Conservation (phyloP, 2,888 invertebrate species). For the Thymelicus sylvestris region DNA sequence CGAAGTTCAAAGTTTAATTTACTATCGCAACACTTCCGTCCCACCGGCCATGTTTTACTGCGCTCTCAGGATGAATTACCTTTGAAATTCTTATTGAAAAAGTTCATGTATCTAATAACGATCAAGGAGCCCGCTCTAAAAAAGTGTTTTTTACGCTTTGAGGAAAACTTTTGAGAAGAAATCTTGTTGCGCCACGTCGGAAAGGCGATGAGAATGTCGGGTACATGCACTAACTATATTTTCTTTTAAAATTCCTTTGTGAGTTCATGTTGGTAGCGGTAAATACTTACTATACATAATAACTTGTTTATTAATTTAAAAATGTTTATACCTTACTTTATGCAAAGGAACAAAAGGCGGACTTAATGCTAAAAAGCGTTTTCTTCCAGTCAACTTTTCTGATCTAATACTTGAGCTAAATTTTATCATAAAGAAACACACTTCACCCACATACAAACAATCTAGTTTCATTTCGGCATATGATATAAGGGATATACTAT, state of each 20-base stretch:
- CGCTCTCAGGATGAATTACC: slow-evolving; percentile 41
- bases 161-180: slow-evolving; percentile 16
- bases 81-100: slow-evolving; percentile 46
- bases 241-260: not conserved
- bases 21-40: slow-evolving; percentile 42
- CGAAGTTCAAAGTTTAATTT: slow-evolving; percentile 25
- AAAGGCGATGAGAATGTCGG: not conserved
- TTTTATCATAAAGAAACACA: no score
- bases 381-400: no score
- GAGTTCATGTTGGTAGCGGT: not conserved
- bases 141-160: slow-evolving; percentile 20
- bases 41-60: slow-evolving; percentile 39
- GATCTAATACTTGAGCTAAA: no score
- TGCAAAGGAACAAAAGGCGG: no score
- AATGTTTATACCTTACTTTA: no score
- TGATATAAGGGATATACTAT: no score
- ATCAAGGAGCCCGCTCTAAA: slow-evolving; percentile 22
- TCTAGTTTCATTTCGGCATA: no score
- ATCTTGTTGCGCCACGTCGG: slow-evolving; percentile 3
- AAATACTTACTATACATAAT: no score
- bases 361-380: no score
- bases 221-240: not conserved
- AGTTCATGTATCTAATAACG: slow-evolving; percentile 44
- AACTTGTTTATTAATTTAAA: no score
- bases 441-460: no score